A percentile compares a stretch with the other conserved stretches of the same genome.
Evolutionary conservation across 2,797 vertebrate genomes (phyloP).

Genomic region (Scleropages formosus): DNA sequence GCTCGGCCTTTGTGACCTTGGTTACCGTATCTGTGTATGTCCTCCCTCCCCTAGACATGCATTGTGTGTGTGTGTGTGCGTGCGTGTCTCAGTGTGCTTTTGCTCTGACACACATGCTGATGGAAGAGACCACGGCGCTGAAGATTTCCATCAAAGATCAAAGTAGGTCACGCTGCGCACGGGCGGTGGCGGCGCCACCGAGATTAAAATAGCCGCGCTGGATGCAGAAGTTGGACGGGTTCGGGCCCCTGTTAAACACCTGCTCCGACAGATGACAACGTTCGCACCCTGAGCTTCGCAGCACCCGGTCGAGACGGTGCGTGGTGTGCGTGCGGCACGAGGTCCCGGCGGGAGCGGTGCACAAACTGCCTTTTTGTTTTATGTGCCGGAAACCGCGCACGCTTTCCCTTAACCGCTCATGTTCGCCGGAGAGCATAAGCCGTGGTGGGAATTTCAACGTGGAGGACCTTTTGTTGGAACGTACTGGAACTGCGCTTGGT

Average conservation of each 20-base stretch:
- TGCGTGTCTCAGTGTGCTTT: background rate
- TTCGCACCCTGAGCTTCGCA: too few species aligned
- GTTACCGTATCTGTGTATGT: background rate
- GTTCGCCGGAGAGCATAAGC: too few species aligned
- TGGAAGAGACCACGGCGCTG: background rate
- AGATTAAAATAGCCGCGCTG: slow-evolving; percentile 52
- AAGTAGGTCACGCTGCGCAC: slow-evolving; percentile 56
- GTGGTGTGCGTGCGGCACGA: background rate
- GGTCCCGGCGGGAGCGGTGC: too few species aligned
- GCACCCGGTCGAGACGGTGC: background rate
- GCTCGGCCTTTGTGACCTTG: background rate
- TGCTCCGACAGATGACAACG: slow-evolving; percentile 1
- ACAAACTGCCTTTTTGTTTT: background rate
- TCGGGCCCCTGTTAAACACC: slow-evolving; percentile 33
- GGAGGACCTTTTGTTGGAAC: too few species aligned
- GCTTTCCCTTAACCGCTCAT: background rate
- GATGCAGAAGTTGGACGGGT: slow-evolving; percentile 30
- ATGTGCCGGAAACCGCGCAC: background rate
- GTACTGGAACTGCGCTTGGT: too few species aligned
- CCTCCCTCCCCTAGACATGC: too few species aligned
- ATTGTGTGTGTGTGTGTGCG: slow-evolving; percentile 6
- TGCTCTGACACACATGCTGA: background rate
- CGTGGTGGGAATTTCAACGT: too few species aligned
- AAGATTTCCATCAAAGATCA: slow-evolving; percentile 46
- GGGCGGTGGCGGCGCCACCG: slow-evolving; percentile 39